phyloP scores from a whole-genome alignment of 2,113 vertebrate species.

The Pterocles burchelli region DNA sequence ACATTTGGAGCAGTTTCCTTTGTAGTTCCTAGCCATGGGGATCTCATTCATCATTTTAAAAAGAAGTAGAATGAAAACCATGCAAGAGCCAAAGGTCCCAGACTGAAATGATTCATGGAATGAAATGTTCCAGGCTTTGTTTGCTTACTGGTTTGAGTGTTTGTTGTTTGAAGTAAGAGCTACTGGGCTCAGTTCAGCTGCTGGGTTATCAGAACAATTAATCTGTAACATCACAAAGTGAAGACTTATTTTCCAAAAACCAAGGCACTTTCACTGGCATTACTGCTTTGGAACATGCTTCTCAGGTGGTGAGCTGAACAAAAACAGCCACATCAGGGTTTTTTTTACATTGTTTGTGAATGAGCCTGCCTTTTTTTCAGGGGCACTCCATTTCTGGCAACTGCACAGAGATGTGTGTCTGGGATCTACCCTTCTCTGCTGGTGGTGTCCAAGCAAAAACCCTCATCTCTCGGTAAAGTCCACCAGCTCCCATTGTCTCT shows the following conservation, averaged over 20 bases:
- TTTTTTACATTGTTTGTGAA: not conserved
- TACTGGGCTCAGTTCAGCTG: not conserved
- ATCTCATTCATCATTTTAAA: not conserved
- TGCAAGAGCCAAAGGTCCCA: not conserved
- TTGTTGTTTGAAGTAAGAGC: conserved; percentile 28
- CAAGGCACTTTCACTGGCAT: not conserved
- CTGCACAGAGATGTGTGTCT: not conserved
- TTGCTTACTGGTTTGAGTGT: not conserved
- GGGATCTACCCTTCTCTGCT: not conserved
- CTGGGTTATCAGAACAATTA: not conserved
- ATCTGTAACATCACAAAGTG: not conserved
- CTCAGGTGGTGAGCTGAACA: not conserved
- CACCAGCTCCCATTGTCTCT: not conserved
- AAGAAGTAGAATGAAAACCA: not conserved
- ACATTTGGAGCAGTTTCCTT: not conserved
- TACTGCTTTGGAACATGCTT: not conserved
- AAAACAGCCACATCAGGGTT: not conserved
- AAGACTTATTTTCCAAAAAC: not conserved
- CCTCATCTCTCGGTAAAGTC: not conserved
- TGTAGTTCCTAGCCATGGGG: not conserved
- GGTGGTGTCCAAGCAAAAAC: not conserved
- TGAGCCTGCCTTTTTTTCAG: not conserved
- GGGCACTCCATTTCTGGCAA: not conserved
- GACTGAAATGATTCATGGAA: not conserved
- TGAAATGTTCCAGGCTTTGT: not conserved